Conservation (phyloP, 2,113 vertebrate genomes). For the Salvelinus sp. region DNA sequence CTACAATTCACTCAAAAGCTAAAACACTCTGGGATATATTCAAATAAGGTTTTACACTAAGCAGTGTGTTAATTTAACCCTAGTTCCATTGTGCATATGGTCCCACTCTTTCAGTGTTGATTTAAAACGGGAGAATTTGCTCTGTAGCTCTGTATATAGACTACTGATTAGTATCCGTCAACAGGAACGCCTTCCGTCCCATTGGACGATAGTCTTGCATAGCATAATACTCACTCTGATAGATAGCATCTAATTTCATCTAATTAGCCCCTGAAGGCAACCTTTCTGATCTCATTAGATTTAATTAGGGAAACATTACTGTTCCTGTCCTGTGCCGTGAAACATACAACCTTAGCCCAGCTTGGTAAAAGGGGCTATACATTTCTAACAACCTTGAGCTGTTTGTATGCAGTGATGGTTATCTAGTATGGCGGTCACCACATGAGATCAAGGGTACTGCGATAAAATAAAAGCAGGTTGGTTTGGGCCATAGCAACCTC, state of each 20-base stretch:
- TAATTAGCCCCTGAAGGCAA: constrained; percentile 66
- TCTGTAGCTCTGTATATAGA: not conserved
- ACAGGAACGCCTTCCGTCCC: constrained; percentile 30
- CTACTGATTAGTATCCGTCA: not conserved
- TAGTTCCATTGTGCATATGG: too few relatives aligned
- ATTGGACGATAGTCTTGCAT: constrained; percentile 33
- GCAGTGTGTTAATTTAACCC: too few relatives aligned
- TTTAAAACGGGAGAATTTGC: too few relatives aligned
- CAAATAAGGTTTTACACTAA: too few relatives aligned
- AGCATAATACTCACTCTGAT: constrained; percentile 3
- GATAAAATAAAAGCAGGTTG: constrained; percentile 32
- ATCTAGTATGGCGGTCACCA: constrained; percentile 56
- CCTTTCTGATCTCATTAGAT: constrained; percentile 57
- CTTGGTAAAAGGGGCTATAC: constrained; percentile 53
- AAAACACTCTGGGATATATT: too few relatives aligned
- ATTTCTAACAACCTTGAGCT: constrained; percentile 67
- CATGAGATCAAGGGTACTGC: constrained; percentile 41
- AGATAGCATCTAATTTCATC: constrained; percentile 53
- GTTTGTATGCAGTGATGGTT: constrained; percentile 57
- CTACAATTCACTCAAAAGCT: too few relatives aligned
- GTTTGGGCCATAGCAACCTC: constrained; percentile 22
- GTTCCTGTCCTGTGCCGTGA: constrained; percentile 45
- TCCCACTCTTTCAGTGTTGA: too few relatives aligned
- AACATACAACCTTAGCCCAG: constrained; percentile 25
- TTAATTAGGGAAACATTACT: constrained; percentile 44